phyloP scores from a whole-genome alignment of 1,140 invertebrate species.

The Neuroterus valhalla region DNA sequence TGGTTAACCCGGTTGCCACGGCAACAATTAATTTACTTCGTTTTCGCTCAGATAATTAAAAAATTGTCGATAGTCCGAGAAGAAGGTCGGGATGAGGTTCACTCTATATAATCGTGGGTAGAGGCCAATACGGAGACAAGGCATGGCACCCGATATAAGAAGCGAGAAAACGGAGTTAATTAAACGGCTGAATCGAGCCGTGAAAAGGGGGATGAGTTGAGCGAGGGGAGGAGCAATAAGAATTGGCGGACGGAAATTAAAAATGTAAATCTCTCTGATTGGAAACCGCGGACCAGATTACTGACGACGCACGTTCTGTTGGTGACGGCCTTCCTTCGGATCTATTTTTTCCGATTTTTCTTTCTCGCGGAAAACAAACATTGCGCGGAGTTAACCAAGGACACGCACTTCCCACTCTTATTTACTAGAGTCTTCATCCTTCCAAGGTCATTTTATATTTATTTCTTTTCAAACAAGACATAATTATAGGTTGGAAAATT shows the following conservation, averaged over 20 bases:
- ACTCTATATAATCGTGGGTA: not conserved
- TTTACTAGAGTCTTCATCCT: not conserved
- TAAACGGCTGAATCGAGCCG: slow-evolving; percentile 51
- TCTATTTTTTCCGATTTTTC: not conserved
- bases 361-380: slow-evolving; percentile 36
- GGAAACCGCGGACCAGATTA: slow-evolving; percentile 50
- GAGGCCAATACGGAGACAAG: slow-evolving; percentile 37
- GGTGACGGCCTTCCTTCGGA: slow-evolving; percentile 46
- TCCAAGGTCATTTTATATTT: not conserved
- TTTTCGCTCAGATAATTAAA: slow-evolving; percentile 63
- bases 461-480: not conserved
- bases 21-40: slow-evolving; percentile 65
- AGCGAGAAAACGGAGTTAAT: slow-evolving; percentile 66
- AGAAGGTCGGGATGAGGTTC: not conserved
- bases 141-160: slow-evolving; percentile 54
- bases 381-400: slow-evolving; percentile 21
- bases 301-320: slow-evolving; percentile 2
- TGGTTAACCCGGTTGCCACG: slow-evolving; percentile 32
- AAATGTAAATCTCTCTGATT: slow-evolving; percentile 66
- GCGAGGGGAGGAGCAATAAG: slow-evolving; percentile 28
- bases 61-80: slow-evolving; percentile 58
- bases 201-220: slow-evolving; percentile 40
- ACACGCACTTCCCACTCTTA: not conserved
- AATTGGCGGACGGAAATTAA: slow-evolving; percentile 60
- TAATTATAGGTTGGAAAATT: slow-evolving; percentile 9